A percentile compares a stretch with the other conserved stretches of the same genome.
phyloP scores from a whole-genome alignment of 2,888 invertebrate genomes.

The Scaptomyza parva region DNA sequence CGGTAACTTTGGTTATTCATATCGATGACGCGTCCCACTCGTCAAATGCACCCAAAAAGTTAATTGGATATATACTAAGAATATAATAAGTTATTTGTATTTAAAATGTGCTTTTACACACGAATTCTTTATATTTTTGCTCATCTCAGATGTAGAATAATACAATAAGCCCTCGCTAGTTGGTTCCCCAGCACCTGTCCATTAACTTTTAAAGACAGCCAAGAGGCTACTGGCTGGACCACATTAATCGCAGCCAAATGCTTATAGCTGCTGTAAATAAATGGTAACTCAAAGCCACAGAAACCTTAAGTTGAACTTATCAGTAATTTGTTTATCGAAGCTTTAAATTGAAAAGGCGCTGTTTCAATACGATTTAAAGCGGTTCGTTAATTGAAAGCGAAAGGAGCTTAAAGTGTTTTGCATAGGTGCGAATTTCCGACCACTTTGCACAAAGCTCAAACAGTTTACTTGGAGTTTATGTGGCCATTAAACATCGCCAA shows the following conservation, averaged over 20 bases:
- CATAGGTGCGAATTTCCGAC: conserved; percentile 32
- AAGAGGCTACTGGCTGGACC: conserved; percentile 9
- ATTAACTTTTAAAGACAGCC: conserved; percentile 10
- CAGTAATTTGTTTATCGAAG: conserved; percentile 26
- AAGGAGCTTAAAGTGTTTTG: conserved; percentile 53
- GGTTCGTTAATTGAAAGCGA: conserved; percentile 59
- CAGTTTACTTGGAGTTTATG: conserved; percentile 27
- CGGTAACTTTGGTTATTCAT: no score
- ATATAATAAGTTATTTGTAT: no score
- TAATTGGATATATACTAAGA: no score
- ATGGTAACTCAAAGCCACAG: conserved; percentile 1
- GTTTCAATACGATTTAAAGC: conserved; percentile 10
- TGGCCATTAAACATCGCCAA: conserved; percentile 46
- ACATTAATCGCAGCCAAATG: conserved; percentile 42
- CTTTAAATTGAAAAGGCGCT: conserved; percentile 17
- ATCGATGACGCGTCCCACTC: no score
- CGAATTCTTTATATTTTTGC: no score
- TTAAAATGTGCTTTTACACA: no score
- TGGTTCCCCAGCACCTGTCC: conserved; percentile 22
- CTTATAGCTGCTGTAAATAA: conserved; percentile 18
- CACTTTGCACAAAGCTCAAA: conserved; percentile 28
- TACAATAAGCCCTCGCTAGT: conserved; percentile 10
- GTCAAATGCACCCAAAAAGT: no score
- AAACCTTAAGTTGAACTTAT: conserved; percentile 22
- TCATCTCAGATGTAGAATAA: not conserved